These are phyloP conservation scores for Lepeophtheirus salmonis DNA, from an alignment of 1,140 invertebrate species.

Conservation along the genomic window DNA sequence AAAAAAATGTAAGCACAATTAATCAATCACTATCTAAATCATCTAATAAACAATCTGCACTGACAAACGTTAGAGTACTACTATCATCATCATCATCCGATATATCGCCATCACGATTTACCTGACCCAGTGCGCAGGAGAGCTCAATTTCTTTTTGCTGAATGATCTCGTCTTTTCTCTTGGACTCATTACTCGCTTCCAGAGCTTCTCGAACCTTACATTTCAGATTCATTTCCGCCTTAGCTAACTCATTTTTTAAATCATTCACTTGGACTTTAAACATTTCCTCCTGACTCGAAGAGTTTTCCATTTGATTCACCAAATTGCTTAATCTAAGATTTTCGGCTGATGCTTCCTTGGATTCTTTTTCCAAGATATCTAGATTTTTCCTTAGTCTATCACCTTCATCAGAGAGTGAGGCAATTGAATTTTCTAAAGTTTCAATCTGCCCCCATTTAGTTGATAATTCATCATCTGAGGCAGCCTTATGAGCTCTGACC, in stretches of 20 bases:
- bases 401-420: conserved; percentile 2
- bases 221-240: neutral
- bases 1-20: too few relatives aligned
- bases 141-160: conserved; percentile 10
- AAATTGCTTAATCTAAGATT: neutral
- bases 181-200: neutral
- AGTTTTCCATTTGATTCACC: conserved; percentile 3
- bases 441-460: neutral
- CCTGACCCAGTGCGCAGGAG: neutral
- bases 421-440: neutral
- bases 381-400: too few relatives aligned
- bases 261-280: neutral
- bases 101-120: conserved; percentile 8
- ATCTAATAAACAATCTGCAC: neutral
- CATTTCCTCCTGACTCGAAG: conserved; percentile 1
- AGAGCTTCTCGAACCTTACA: neutral
- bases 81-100: conserved; percentile 1
- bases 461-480: conserved; percentile 3
- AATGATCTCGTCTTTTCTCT: neutral
- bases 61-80: neutral
- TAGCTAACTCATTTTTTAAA: neutral
- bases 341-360: conserved; percentile 8
- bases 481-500: conserved; percentile 1
- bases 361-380: neutral
- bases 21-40: too few relatives aligned